phyloP scores from a whole-genome alignment of 2,797 vertebrate species.

The Lagodon rhomboides region DNA sequence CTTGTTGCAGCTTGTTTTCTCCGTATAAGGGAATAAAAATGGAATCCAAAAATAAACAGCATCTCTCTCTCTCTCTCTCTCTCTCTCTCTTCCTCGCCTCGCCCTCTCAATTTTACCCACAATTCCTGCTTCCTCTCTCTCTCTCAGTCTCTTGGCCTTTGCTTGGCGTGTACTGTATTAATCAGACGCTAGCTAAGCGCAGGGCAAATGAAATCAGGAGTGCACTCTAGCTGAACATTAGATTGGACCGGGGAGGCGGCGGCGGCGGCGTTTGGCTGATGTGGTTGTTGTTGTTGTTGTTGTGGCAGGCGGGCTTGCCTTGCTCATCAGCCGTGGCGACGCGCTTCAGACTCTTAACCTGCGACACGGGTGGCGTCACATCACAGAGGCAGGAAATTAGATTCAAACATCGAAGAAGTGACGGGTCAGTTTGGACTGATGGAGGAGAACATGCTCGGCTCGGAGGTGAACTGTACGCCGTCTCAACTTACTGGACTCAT shows the following conservation, averaged over 20 bases:
- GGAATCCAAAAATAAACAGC: conserved; percentile 24
- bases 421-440: conserved; percentile 1
- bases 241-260: conserved; percentile 22
- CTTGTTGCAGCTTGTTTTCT: conserved; percentile 51
- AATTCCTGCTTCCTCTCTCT: neutral
- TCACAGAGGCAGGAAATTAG: conserved; percentile 26
- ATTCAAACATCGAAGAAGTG: conserved; percentile 21
- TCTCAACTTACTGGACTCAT: too few species aligned
- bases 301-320: neutral
- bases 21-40: conserved; percentile 47
- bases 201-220: conserved; percentile 44
- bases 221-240: conserved; percentile 43
- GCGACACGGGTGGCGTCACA: neutral
- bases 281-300: neutral
- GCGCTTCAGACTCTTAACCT: neutral
- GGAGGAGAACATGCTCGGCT: neutral
- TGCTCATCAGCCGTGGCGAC: neutral
- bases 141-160: neutral
- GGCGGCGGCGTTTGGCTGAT: neutral
- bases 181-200: conserved; percentile 22
- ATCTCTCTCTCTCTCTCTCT: neutral
- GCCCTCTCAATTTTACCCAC: neutral
- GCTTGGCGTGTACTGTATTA: conserved; percentile 12
- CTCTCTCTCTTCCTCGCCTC: neutral
- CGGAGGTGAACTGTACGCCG: neutral